Conservation (phyloP, 2,113 vertebrate species). For the Pygoscelis antarcticus region DNA sequence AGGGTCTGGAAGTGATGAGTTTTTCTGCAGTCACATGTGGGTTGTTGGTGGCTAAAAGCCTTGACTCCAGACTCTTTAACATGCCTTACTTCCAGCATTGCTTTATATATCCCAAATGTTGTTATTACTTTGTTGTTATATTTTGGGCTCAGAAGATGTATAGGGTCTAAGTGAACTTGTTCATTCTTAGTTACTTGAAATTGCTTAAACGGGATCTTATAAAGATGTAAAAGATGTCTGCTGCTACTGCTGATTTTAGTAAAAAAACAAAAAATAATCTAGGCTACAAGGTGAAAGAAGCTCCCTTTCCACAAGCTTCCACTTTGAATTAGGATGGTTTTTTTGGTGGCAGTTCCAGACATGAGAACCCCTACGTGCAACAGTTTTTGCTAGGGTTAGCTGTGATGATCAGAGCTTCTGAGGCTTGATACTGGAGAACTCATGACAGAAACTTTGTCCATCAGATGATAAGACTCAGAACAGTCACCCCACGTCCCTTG, state of each 20-base stretch:
- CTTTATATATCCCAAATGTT: not conserved
- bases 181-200: not conserved
- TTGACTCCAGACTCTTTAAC: not conserved
- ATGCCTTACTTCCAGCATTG: not conserved
- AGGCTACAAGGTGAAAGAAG: not conserved
- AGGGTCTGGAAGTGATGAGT: not conserved
- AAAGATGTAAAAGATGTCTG: not conserved
- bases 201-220: not conserved
- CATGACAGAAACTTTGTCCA: not conserved
- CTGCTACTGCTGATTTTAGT: not conserved
- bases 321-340: not conserved
- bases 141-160: not conserved
- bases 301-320: not conserved
- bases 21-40: not conserved
- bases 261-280: not conserved
- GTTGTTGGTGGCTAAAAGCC: not conserved
- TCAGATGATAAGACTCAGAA: not conserved
- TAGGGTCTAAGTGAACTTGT: not conserved
- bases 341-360: not conserved
- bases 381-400: not conserved
- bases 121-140: not conserved
- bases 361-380: not conserved
- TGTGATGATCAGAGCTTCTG: not conserved
- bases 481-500: not conserved
- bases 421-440: not conserved